These are phyloP conservation scores for Drosophila truncata DNA, from an alignment of 1,140 invertebrate genomes.

Conservation along the genomic window DNA sequence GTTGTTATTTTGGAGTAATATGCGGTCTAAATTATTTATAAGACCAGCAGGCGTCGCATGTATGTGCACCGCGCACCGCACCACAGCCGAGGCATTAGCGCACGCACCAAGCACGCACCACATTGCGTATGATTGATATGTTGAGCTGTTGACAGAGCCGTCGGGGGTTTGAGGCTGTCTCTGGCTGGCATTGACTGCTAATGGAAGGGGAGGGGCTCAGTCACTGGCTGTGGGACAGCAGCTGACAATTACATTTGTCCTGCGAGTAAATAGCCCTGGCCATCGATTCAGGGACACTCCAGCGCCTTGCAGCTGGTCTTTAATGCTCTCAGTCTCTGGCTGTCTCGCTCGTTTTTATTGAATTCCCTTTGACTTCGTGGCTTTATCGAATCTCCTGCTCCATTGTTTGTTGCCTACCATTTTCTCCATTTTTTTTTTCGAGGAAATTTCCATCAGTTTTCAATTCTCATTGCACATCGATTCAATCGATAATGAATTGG, in stretches of 20 bases:
- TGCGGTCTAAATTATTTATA: slow-evolving; percentile 75
- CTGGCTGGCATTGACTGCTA: slow-evolving; percentile 26
- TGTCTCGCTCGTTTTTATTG: slow-evolving; percentile 18
- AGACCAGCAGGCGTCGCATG: slow-evolving; percentile 52
- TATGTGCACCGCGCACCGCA: slow-evolving; percentile 25
- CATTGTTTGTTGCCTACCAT: slow-evolving; percentile 27
- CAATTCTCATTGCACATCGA: slow-evolving; percentile 48
- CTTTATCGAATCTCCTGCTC: slow-evolving; percentile 11
- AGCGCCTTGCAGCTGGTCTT: slow-evolving; percentile 28
- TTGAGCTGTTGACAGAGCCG: slow-evolving; percentile 77
- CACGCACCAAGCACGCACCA: slow-evolving; percentile 69
- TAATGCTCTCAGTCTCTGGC: slow-evolving; percentile 10
- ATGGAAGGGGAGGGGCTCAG: slow-evolving; percentile 14
- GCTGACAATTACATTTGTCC: slow-evolving; percentile 68
- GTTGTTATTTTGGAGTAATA: slow-evolving; percentile 63
- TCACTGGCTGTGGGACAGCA: slow-evolving; percentile 17
- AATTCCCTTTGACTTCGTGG: slow-evolving; percentile 15
- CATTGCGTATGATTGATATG: slow-evolving; percentile 80
- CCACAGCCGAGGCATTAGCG: slow-evolving; percentile 41
- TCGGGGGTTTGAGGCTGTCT: slow-evolving; percentile 38
- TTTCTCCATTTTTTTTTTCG: slow-evolving; percentile 19
- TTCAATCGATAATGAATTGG: slow-evolving; percentile 75
- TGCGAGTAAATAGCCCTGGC: slow-evolving; percentile 24
- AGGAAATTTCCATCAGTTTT: slow-evolving; percentile 55
- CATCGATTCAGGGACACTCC: slow-evolving; percentile 18